Evolutionary conservation across 64 coral and sea anemone species (phyloP), one percentile per base, ranked within the genome.

Genomic region (Montipora efflorescens): DNA sequence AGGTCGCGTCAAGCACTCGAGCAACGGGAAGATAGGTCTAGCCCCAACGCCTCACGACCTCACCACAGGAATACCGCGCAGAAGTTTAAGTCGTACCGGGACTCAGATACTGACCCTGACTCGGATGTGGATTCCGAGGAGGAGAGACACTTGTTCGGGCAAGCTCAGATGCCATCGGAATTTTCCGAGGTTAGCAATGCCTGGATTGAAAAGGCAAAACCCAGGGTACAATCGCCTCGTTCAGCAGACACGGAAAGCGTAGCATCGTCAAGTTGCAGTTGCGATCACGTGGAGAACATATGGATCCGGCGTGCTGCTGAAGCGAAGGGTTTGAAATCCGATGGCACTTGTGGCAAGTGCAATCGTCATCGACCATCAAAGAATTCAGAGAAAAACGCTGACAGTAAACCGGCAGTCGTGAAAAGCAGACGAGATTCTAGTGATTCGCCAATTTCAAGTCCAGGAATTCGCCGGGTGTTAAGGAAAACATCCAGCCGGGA

Each of bases 81-180:
- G 25, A 92, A 91, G 44, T 98, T 98, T 73, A 79, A 90, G 66
- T 98, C 96, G 7, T 98, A 95, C 84, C 81, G 96, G 13, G 95
- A 97, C 50, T 91, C 95, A 8, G 95, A 81, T 15, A 97, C 92
- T n/a, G 96, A 95, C 55, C 78, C 88, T 47, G 96, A 98, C 59
- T 90, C 83, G 5, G 96, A 98, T 45, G 92, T 95, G 4, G 93
- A 95, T 79, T 95, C 93, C 19, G 96, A 98, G 82, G 96, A 92
- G 43, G 96, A 98, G 51, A 67, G 84, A 55, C 91, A 87, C 77
- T 46, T 98, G 70, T 95, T 98, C 25, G 44, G 72, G 14, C 75
- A 62, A 28, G 73, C 82, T 28, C 84, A 64, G 47, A 86, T 84
- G 21, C 79, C 82, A 8, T 81, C 75, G 16, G 84, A 59, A 23